phyloP scores from a whole-genome alignment of 2,888 invertebrate species.

The Ariolimax columbianus region DNA sequence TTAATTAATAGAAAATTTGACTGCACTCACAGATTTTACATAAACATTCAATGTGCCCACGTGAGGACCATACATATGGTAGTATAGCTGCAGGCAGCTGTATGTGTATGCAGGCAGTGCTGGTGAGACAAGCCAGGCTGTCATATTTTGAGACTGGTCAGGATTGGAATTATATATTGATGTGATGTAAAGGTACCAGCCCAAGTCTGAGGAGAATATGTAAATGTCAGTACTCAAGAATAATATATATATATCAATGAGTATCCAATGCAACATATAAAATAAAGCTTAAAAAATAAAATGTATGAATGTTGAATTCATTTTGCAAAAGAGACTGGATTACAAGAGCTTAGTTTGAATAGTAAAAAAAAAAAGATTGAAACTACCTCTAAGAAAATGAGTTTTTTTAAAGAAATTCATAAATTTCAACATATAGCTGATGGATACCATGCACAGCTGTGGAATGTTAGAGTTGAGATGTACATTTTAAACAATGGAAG shows the following conservation, averaged over 20 bases:
- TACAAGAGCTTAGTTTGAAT: too few species aligned
- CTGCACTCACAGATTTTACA: slow-evolving; percentile 40
- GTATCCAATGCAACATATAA: background rate
- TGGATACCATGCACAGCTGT: too few species aligned
- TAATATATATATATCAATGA: background rate
- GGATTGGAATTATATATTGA: slow-evolving; percentile 39
- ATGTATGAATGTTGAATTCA: too few species aligned
- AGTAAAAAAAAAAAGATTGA: too few species aligned
- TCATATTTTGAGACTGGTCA: slow-evolving; percentile 78
- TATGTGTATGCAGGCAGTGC: slow-evolving; percentile 47
- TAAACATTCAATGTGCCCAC: slow-evolving; percentile 69
- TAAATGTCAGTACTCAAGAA: background rate
- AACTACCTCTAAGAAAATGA: too few species aligned
- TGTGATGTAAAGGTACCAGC: slow-evolving; percentile 72
- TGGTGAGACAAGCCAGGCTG: slow-evolving; percentile 78
- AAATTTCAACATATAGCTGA: too few species aligned
- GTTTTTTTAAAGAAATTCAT: too few species aligned
- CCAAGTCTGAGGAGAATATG: slow-evolving; percentile 51
- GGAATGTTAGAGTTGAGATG: too few species aligned
- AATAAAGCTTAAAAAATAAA: background rate
- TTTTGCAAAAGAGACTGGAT: too few species aligned
- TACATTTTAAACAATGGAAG: too few species aligned
- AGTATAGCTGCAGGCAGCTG: slow-evolving; percentile 72
- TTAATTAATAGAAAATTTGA: background rate
- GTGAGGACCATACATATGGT: slow-evolving; percentile 76